These are phyloP conservation scores for Lophius piscatorius DNA, from an alignment of 2,113 vertebrate species.

Conservation along the genomic window DNA sequence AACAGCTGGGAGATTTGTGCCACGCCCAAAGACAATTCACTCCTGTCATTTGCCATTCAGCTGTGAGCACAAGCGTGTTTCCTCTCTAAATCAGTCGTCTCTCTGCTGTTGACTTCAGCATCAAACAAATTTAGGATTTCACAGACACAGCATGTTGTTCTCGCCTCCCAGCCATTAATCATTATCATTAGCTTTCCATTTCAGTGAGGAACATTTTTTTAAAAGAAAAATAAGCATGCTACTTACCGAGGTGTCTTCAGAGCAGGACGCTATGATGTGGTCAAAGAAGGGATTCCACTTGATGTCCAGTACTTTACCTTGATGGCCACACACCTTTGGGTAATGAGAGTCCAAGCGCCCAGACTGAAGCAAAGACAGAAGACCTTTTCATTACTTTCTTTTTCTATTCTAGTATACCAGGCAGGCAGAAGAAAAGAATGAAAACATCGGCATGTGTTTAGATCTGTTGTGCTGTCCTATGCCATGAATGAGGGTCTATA, in stretches of 20 bases:
- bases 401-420: no score
- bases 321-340: constrained; percentile 95
- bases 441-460: no score
- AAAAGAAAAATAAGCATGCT: neutral
- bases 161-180: no score
- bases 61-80: no score
- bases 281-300: constrained; percentile 99
- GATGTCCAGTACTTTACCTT: constrained; percentile 96
- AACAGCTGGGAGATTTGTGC: neutral
- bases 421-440: no score
- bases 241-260: constrained; percentile 94
- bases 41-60: neutral
- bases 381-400: neutral
- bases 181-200: no score
- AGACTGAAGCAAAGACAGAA: constrained; percentile 52
- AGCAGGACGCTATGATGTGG: constrained; percentile 96
- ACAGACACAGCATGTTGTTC: no score
- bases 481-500: no score
- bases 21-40: constrained; percentile 12
- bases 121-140: no score
- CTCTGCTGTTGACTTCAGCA: no score
- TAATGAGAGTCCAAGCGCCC: constrained; percentile 93
- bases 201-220: neutral
- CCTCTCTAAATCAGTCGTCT: no score
- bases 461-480: no score